Evolutionary conservation across 2,888 invertebrate genomes (phyloP).

Genomic region (Drosophila imparisetae): DNA sequence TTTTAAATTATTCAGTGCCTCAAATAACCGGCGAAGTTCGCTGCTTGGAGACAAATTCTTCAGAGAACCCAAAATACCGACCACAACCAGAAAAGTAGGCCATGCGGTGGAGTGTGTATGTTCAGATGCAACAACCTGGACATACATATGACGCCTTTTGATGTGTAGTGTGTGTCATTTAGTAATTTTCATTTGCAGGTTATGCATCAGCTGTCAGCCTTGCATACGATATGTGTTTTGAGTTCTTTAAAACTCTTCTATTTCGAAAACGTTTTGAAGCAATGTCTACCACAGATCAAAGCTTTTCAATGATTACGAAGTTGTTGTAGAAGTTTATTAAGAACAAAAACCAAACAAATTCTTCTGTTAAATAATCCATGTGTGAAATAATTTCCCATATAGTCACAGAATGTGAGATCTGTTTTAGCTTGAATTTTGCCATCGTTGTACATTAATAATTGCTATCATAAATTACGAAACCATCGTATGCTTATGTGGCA

Average conservation of each 20-base stretch:
- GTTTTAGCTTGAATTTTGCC: background rate
- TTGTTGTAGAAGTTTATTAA: background rate
- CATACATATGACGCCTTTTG: conserved; percentile 39
- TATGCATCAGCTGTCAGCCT: conserved; percentile 24
- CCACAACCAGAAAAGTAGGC: conserved; percentile 16
- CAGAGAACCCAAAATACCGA: background rate
- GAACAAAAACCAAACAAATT: background rate
- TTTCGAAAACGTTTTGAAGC: background rate
- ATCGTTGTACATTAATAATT: background rate
- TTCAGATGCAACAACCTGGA: conserved; percentile 51
- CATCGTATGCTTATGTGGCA: background rate
- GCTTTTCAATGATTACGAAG: background rate
- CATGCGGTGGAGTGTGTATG: conserved; percentile 5
- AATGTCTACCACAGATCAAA: background rate
- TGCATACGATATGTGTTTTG: conserved; percentile 11
- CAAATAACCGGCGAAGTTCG: conserved; percentile 23
- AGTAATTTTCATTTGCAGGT: conserved; percentile 61
- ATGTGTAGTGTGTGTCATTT: conserved; percentile 25
- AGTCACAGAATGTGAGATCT: background rate
- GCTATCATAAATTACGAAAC: background rate
- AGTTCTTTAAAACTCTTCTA: background rate
- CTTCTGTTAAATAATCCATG: background rate
- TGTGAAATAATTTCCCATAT: background rate
- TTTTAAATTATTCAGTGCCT: conserved; percentile 66
- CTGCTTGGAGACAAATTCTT: conserved; percentile 62